Evolutionary conservation across 37 sponge, comb jelly and placozoan species (phyloP), one percentile per base, ranked within the genome.

Genomic region (Beroe forskalii): DNA sequence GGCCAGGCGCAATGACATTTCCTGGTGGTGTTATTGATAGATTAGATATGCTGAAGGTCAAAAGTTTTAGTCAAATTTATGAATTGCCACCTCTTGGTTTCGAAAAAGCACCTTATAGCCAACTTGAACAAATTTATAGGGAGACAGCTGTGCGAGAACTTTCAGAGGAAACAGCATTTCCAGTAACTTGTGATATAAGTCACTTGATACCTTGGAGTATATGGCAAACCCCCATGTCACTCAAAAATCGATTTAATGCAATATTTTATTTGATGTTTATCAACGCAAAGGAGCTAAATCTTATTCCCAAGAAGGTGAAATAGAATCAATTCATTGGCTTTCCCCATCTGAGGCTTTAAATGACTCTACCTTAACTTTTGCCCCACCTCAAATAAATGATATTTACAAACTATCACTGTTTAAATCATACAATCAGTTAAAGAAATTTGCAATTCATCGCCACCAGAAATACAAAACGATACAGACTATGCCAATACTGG

Each of bases 11-110:
- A 14, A 14, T 69, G 38, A 69, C 72, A 6, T 69, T 69, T 17
- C 72, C 72, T 36, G 72, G 72, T 32, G 72, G 72, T 31, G 72
- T 69, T 8, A 69, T 69, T 69, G 72, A 69, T 37, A 32, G 38
- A 33, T 2, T 32, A 14, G 72, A 69, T 1, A 32, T 32, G 38
- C n/a, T n/a, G n/a, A n/a, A n/a, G n/a, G 72, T 69, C 32, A 33
- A 28, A 28, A 69, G 32, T 36, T 69, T 69, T 17, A 28, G 39
- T 17, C 72, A 32, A 69, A 35, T 69, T 35, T 33, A 17, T 32
- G 6, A 35, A 14, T 32, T 69, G 27, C 12, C 6, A 6, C 6
- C 6, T 6, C 19, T 32, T 35, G 32, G 32, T 27, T 1, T 32
- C 2, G 1, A 27, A 14, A 32, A 17, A 69, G 12, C 38, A 36